Base-by-base conservation (phyloP, 2,113 vertebrate genomes). In the Acrocephalus arundinaceus region DNA sequence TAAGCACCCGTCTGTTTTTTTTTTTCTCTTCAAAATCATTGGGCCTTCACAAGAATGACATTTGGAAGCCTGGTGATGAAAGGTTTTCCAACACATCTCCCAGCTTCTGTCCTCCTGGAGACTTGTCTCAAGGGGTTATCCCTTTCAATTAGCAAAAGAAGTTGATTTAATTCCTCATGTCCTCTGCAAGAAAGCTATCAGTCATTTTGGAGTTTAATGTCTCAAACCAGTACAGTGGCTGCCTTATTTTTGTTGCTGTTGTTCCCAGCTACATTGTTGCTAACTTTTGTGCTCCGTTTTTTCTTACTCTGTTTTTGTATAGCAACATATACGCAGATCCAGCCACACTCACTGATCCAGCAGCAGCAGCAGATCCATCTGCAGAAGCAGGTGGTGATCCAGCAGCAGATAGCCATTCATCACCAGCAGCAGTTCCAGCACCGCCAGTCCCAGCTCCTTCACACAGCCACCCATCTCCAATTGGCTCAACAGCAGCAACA, bases 371-470 rank as follows among this genome's bases (percentile, higher is more conserved):
- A 99, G 96, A 98, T 98, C 89, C 98, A 98, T 93, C 96, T 98
- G 45, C 98, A 98, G 90, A 98, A 98, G 90, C 98, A 98, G 93
- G 98, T 98, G 62, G 98, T 98, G 72, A 98, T 98, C 94, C 98
- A 98, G 95, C 98, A 98, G 95, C 98, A 98, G 94, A 98, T 98
- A 7, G 97, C 98, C 95, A 97, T 98, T 95, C 98, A 97, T 97
- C 98, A 98, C 96, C 98, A 99, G 94, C 99, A 98, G 83, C 99
- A 99, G 96, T 98, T 99, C 97, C 98, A 98, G 94, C 99, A 98
- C 76, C 98, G 98, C 28, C 99, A 99, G 66, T 99, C 99, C n/a
- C 99, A 99, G 94, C 98, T 99, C 27, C 98, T 99, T 30, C 98
- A 99, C 85, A 98, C 99, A 23, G 98, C 99, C 45, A 99, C 99